Conservation (phyloP, 2,888 invertebrate species). For the Thereva unica region DNA sequence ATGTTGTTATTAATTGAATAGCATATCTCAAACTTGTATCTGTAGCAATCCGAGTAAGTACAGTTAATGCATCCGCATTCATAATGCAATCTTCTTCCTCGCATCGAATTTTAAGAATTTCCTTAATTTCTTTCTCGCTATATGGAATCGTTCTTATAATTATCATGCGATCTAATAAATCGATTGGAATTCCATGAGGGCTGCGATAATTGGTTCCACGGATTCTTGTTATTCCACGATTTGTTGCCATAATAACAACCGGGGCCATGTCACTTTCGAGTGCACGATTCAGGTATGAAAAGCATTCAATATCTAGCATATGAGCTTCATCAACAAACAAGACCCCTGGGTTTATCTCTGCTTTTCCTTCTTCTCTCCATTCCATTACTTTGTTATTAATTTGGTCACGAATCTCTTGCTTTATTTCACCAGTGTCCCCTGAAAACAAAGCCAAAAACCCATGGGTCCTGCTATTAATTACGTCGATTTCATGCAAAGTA, state of each 20-base stretch:
- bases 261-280: constrained; percentile 97
- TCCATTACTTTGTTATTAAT: constrained; percentile 97
- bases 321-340: constrained; percentile 97
- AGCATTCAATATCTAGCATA: constrained; percentile 99
- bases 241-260: constrained; percentile 98
- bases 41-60: constrained; percentile 88
- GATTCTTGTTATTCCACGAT: constrained; percentile 92
- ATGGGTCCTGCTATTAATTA: constrained; percentile 97
- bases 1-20: constrained; percentile 95
- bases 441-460: constrained; percentile 97
- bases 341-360: constrained; percentile 97
- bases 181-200: constrained; percentile 97
- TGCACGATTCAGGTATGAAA: constrained; percentile 96
- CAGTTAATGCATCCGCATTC: constrained; percentile 85
- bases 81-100: constrained; percentile 98
- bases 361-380: constrained; percentile 99
- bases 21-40: constrained; percentile 95
- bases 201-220: constrained; percentile 91
- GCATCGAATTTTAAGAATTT: constrained; percentile 91
- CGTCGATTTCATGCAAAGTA: constrained; percentile 98
- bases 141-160: constrained; percentile 92
- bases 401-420: constrained; percentile 95
- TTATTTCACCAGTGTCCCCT: constrained; percentile 99
- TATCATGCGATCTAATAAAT: constrained; percentile 92
- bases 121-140: constrained; percentile 82